Conservation (phyloP, 92 coral and sea anemone genomes). For the Parazoanthus swiftii region DNA sequence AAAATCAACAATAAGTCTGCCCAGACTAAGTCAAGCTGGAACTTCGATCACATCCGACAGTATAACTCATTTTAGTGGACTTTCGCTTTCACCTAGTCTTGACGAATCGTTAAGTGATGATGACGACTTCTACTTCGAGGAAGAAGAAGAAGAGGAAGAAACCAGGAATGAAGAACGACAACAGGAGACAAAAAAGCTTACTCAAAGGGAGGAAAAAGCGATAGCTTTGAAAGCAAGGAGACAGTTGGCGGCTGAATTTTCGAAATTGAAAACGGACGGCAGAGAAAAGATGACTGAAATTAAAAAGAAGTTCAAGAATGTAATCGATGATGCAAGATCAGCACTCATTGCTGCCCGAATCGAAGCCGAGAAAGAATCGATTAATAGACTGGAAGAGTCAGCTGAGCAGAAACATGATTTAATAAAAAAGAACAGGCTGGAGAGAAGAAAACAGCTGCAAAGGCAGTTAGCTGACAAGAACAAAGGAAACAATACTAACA, state of each 20-base stretch:
- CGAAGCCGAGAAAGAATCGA: constrained; percentile 69
- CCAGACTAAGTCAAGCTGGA: neutral
- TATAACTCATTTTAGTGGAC: constrained; percentile 38
- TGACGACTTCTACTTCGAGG: constrained; percentile 48
- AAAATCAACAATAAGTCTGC: neutral
- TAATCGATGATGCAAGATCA: constrained; percentile 74
- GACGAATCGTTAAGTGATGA: constrained; percentile 45
- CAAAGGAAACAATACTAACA: constrained; percentile 17
- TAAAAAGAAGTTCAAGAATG: constrained; percentile 58
- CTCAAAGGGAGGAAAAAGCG: constrained; percentile 47
- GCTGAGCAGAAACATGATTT: constrained; percentile 70
- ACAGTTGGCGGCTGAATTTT: constrained; percentile 56
- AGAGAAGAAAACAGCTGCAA: constrained; percentile 41
- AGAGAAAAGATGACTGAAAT: constrained; percentile 53
- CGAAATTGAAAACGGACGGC: constrained; percentile 60
- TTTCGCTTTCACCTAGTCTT: constrained; percentile 50
- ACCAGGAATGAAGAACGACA: constrained; percentile 7
- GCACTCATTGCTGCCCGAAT: constrained; percentile 67
- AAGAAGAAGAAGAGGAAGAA: constrained; percentile 44
- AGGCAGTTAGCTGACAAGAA: neutral
- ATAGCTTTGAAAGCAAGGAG: constrained; percentile 55
- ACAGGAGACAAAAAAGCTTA: constrained; percentile 1
- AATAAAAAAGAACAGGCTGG: constrained; percentile 62
- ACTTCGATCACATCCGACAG: constrained; percentile 48
- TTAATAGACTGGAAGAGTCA: constrained; percentile 54